These are phyloP conservation scores for Danio rerio DNA, from an alignment of 2,113 vertebrate genomes.

Conservation along the genomic window DNA sequence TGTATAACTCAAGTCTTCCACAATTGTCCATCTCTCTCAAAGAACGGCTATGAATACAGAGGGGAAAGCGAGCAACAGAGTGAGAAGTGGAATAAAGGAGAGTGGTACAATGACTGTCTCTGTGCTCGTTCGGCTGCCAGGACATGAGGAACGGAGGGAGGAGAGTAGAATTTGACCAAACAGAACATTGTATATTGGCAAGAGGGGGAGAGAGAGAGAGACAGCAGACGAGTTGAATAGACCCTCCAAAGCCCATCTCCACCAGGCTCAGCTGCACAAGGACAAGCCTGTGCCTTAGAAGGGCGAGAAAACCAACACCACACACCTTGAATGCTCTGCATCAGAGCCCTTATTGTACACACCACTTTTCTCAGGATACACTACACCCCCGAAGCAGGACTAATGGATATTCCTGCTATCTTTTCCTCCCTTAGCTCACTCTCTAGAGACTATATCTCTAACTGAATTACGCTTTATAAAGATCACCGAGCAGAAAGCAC, in stretches of 20 bases:
- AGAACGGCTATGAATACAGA: conserved; percentile 16
- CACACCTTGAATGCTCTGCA: conserved; percentile 65
- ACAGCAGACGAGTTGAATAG: conserved; percentile 23
- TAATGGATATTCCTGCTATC: conserved; percentile 52
- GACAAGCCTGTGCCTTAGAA: conserved; percentile 69
- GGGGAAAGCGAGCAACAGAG: not conserved
- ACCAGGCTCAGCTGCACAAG: conserved; percentile 57
- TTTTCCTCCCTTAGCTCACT: conserved; percentile 21
- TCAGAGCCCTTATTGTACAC: conserved; percentile 79
- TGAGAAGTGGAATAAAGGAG: conserved; percentile 16
- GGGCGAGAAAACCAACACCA: conserved; percentile 68
- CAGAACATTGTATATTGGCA: not conserved
- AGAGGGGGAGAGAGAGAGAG: not conserved
- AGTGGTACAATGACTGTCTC: conserved; percentile 45
- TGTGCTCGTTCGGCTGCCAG: conserved; percentile 33
- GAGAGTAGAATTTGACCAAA: not conserved
- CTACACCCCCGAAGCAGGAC: conserved; percentile 71
- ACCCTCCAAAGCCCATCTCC: conserved; percentile 48
- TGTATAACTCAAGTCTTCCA: not conserved
- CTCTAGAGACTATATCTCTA: conserved; percentile 34
- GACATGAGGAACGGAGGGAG: not conserved
- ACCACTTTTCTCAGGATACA: conserved; percentile 78
- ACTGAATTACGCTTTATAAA: not conserved
- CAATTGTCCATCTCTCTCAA: conserved; percentile 5
- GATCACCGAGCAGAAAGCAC: not conserved